These are phyloP conservation scores for Zaprionus ornatus DNA, from an alignment of 1,140 invertebrate genomes.

Conservation along the genomic window DNA sequence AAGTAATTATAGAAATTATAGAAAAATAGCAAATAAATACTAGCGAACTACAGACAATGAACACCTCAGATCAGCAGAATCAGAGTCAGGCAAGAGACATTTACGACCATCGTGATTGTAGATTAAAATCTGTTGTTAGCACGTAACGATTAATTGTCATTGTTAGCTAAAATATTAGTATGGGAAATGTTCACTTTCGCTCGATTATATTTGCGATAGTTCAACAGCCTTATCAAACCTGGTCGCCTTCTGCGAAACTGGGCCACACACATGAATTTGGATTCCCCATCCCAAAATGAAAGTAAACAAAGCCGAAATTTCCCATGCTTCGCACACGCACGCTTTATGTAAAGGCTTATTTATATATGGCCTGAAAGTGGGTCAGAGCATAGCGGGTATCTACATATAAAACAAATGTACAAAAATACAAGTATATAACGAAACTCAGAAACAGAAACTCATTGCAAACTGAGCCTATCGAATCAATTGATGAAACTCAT, in stretches of 20 bases:
- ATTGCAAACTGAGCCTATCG: background rate
- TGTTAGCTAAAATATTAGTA: background rate
- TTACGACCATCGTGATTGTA: background rate
- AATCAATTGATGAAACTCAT: conserved; percentile 6
- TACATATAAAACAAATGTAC: conserved; percentile 9
- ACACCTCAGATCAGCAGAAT: conserved; percentile 35
- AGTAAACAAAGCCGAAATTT: conserved; percentile 46
- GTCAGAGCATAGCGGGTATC: conserved; percentile 48
- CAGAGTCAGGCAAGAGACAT: conserved; percentile 11
- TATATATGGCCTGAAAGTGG: conserved; percentile 48
- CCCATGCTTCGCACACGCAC: conserved; percentile 33
- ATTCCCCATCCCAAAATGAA: conserved; percentile 35
- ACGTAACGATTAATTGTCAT: too few species aligned
- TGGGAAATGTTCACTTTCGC: background rate
- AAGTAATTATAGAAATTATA: conserved; percentile 2
- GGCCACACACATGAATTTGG: conserved; percentile 34
- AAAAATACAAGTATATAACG: background rate
- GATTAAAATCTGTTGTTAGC: too few species aligned
- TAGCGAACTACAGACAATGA: conserved; percentile 22
- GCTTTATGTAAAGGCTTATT: conserved; percentile 10
- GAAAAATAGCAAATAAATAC: background rate
- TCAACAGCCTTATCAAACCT: conserved; percentile 25
- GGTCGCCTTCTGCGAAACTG: conserved; percentile 13
- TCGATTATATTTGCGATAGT: background rate
- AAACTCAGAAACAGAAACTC: conserved; percentile 13